Conservation (phyloP, 2,797 vertebrate species). For the Pseudomugil gertrudae region DNA sequence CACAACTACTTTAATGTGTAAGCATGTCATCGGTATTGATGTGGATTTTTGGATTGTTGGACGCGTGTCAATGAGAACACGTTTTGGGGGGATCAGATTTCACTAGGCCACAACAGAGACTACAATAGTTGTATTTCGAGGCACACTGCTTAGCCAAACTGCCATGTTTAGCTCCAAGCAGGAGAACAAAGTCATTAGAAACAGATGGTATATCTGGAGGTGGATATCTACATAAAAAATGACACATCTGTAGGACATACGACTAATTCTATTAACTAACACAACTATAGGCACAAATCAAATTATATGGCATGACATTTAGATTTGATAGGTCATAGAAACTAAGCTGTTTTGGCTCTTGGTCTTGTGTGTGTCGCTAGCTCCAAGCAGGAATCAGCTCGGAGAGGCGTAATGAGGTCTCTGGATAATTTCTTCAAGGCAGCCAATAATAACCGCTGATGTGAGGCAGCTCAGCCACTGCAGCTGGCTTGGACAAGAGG, state of each 20-base stretch:
- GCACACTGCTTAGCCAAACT: slow-evolving; percentile 38
- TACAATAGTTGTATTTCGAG: slow-evolving; percentile 39
- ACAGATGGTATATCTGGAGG: slow-evolving; percentile 52
- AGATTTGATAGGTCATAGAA: slow-evolving; percentile 52
- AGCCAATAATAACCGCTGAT: slow-evolving; percentile 67
- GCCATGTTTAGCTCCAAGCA: slow-evolving; percentile 53
- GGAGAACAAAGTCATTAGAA: slow-evolving; percentile 58
- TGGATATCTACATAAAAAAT: slow-evolving; percentile 39
- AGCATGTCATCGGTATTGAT: background rate
- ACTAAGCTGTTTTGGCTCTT: slow-evolving; percentile 41
- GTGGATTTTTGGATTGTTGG: background rate
- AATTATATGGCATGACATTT: slow-evolving; percentile 58
- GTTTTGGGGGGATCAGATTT: slow-evolving; percentile 6
- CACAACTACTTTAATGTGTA: background rate
- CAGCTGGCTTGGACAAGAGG: slow-evolving; percentile 55
- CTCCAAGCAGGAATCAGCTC: slow-evolving; percentile 53
- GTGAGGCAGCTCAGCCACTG: slow-evolving; percentile 56
- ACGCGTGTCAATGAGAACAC: slow-evolving; percentile 14
- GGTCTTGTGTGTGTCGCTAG: slow-evolving; percentile 48
- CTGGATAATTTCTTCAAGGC: slow-evolving; percentile 69
- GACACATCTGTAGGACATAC: slow-evolving; percentile 54
- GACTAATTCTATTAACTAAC: slow-evolving; percentile 60
- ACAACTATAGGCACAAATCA: slow-evolving; percentile 64
- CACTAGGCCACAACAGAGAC: slow-evolving; percentile 15
- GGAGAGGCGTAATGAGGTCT: slow-evolving; percentile 68